Conservation (phyloP, 2,888 invertebrate species). For the Entomobrya multifasciata region DNA sequence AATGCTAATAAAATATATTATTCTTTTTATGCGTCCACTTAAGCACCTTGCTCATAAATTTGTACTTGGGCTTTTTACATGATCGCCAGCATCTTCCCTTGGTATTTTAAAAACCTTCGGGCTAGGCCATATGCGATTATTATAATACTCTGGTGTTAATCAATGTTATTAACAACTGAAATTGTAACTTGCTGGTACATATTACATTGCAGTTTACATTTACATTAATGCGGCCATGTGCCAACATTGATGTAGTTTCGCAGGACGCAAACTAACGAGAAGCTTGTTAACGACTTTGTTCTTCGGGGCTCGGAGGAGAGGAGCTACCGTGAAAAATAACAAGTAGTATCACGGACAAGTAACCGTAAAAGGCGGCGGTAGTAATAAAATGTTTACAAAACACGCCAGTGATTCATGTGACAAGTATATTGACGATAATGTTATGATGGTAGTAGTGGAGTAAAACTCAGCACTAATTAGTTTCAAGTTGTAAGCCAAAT, state of each 20-base stretch:
- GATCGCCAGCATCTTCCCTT: constrained; percentile 6
- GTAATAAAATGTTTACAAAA: constrained; percentile 14
- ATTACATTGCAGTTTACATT: background rate
- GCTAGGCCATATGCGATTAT: background rate
- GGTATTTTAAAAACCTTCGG: constrained; percentile 30
- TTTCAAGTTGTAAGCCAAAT: no score
- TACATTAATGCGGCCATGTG: background rate
- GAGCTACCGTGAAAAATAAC: background rate
- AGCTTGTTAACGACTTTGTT: constrained; percentile 57
- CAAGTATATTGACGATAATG: background rate
- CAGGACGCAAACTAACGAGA: constrained; percentile 49
- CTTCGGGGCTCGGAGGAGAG: background rate
- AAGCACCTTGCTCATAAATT: background rate
- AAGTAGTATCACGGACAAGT: background rate
- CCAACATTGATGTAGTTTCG: background rate
- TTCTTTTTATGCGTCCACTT: background rate
- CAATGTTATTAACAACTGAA: constrained; percentile 58
- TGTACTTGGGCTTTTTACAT: background rate
- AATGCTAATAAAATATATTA: constrained; percentile 8
- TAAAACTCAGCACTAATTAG: background rate
- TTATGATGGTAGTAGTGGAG: background rate
- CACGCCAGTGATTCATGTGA: background rate
- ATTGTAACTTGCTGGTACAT: constrained; percentile 19
- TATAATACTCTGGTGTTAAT: constrained; percentile 42
- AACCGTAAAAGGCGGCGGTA: background rate